These are phyloP conservation scores for Heteropelma amictum DNA, from an alignment of 2,888 invertebrate genomes.

Conservation along the genomic window DNA sequence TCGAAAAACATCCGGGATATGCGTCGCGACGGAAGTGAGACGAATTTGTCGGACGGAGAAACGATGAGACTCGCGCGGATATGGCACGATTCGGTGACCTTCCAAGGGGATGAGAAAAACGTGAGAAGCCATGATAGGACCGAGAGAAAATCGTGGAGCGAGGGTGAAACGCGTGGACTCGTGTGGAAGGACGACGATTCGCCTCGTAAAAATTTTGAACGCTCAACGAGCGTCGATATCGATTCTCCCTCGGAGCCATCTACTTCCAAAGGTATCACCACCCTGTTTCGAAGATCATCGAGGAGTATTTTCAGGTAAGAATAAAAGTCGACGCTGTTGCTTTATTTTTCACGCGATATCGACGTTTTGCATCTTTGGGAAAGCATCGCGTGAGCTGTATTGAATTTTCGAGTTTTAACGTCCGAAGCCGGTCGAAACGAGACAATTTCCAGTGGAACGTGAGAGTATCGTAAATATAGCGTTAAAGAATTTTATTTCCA, in stretches of 20 bases:
- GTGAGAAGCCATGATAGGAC: constrained; percentile 22
- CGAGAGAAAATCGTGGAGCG: constrained; percentile 60
- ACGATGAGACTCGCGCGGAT: too few species aligned
- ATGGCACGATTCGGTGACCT: constrained; percentile 7
- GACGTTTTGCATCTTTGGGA: too few species aligned
- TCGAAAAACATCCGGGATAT: neutral
- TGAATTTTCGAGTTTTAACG: too few species aligned
- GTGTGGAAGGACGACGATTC: constrained; percentile 1
- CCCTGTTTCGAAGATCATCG: constrained; percentile 26
- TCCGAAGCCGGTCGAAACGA: too few species aligned
- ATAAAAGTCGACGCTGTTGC: neutral
- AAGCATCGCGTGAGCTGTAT: too few species aligned
- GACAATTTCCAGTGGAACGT: too few species aligned
- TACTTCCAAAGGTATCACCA: constrained; percentile 58
- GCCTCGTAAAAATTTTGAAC: constrained; percentile 31
- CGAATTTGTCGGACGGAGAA: constrained; percentile 19
- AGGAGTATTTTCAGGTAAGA: constrained; percentile 47
- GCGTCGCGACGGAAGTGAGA: neutral
- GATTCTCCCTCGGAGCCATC: constrained; percentile 60
- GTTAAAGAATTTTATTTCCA: too few species aligned
- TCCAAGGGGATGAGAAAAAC: neutral
- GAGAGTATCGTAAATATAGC: too few species aligned
- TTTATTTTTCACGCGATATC: too few species aligned
- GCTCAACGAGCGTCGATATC: constrained; percentile 46
- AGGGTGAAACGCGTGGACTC: constrained; percentile 36